A percentile compares a stretch with the other conserved stretches of the same genome.
Evolutionary conservation across 2,888 invertebrate species (phyloP).

Genomic region (Axea sp.): DNA sequence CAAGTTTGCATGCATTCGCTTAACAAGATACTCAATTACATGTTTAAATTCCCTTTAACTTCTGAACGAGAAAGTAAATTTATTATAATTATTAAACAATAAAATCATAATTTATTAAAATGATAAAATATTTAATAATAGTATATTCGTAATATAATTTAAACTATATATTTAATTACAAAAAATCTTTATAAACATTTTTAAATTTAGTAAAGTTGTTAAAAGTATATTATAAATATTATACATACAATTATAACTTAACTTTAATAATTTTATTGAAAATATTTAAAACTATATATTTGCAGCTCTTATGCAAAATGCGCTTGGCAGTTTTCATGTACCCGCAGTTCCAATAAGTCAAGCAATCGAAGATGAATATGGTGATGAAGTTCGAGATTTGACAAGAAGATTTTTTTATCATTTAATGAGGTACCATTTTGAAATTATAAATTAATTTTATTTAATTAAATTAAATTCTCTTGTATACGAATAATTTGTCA

Average conservation of each 20-base stretch:
- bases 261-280: too few relatives aligned
- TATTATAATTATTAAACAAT: neutral
- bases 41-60: conserved; percentile 82
- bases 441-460: too few relatives aligned
- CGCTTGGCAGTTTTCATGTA: conserved; percentile 89
- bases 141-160: too few relatives aligned
- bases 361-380: conserved; percentile 86
- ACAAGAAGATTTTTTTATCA: conserved; percentile 94
- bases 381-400: conserved; percentile 88
- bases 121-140: too few relatives aligned
- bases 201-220: too few relatives aligned
- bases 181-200: too few relatives aligned
- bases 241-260: too few relatives aligned
- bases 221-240: too few relatives aligned
- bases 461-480: too few relatives aligned
- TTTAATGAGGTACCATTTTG: conserved; percentile 84
- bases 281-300: conserved; percentile 4
- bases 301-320: conserved; percentile 83
- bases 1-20: conserved; percentile 87
- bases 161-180: too few relatives aligned
- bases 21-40: conserved; percentile 86
- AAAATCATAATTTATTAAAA: neutral
- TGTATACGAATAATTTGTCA: too few relatives aligned
- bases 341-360: conserved; percentile 85
- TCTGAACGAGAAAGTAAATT: conserved; percentile 82